A percentile compares a stretch with the other conserved stretches of the same genome.
Evolutionary conservation across 1,140 invertebrate genomes (phyloP).

Genomic region (Acromyrmex charruanus): DNA sequence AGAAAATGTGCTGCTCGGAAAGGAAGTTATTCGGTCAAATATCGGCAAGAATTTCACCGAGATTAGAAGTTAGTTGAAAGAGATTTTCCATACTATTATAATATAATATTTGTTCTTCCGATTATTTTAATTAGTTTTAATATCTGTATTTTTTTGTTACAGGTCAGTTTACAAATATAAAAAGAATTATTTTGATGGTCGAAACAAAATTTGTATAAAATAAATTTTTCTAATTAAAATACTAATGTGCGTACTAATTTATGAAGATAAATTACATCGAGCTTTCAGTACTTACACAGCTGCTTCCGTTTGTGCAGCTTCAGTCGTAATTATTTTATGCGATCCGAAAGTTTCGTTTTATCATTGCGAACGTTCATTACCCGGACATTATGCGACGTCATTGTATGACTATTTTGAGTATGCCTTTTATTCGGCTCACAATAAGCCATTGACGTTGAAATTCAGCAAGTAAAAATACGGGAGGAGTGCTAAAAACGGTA

Average conservation of each 20-base stretch:
- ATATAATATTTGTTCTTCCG: neutral
- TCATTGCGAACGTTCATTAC: slow-evolving; percentile 44
- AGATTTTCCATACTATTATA: neutral
- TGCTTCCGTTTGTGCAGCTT: neutral
- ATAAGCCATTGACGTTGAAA: slow-evolving; percentile 60
- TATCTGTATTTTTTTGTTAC: neutral
- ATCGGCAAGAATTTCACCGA: neutral
- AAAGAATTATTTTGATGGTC: neutral
- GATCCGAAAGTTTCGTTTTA: slow-evolving; percentile 4
- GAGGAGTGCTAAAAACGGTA: slow-evolving; percentile 51
- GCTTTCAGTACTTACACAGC: slow-evolving; percentile 2
- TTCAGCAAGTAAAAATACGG: slow-evolving; percentile 48
- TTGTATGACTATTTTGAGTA: slow-evolving; percentile 41
- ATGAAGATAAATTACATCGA: neutral
- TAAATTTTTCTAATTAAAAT: neutral
- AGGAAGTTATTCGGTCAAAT: neutral
- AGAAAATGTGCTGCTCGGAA: neutral
- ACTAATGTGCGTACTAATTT: neutral
- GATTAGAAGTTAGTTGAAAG: neutral
- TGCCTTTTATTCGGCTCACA: slow-evolving; percentile 47
- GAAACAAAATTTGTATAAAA: no score
- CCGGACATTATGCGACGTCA: slow-evolving; percentile 38
- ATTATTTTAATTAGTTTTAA: neutral
- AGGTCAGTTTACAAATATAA: neutral
- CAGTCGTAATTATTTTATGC: slow-evolving; percentile 20